Evolutionary conservation across 2,888 invertebrate species (phyloP), one percentile per base, ranked within the genome.

Genomic region (Aspidiotus rigidus): DNA sequence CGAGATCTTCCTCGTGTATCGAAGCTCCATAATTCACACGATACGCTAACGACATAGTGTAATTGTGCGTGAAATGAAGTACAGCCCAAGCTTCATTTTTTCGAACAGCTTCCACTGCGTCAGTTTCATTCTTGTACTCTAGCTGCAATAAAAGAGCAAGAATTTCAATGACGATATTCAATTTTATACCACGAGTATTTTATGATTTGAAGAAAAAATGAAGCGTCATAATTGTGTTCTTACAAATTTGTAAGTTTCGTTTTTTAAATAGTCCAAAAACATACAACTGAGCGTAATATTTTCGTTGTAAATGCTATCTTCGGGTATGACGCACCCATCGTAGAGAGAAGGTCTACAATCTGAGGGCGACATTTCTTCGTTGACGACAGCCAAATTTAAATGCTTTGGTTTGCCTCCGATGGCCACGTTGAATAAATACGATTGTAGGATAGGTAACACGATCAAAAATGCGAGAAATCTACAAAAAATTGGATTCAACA

Each of bases 391-490:
- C 44, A 95, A 74, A 62, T 82, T 82, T 0, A 94, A 80, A 70
- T 85, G 84, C 64, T 82, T 81, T 0, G 90, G 89, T 74, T 91
- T 88, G 62, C 84, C 84, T 0, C 92, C 92, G 64, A 92, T 84
- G 41, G 91, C 87, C 69, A 86, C 77, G 79, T 92, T 88, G 79
- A 94, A 93, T 44, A 89, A 82, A 54, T 85, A 80, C 71, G 88
- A 82, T 83, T 93, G 88, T 39, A 93, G 80, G n/a, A 93, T 80
- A 11, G 94, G 94, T 75, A 94, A 87, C 69, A 90, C 74, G 71
- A 92, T 79, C 72, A 91, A 86, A 78, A 94, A 94, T 72, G 88
- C 78, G 40, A 93, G 80, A 53, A 91, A 89, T 7, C 91, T 92
- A 79, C 13, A 80, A 80, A 72, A 8, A 55, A 55, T 13, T 53